Evolutionary conservation across 2,113 vertebrate genomes (phyloP), one percentile per base, ranked within the genome.

Genomic region (Typhlomys cinereus): DNA sequence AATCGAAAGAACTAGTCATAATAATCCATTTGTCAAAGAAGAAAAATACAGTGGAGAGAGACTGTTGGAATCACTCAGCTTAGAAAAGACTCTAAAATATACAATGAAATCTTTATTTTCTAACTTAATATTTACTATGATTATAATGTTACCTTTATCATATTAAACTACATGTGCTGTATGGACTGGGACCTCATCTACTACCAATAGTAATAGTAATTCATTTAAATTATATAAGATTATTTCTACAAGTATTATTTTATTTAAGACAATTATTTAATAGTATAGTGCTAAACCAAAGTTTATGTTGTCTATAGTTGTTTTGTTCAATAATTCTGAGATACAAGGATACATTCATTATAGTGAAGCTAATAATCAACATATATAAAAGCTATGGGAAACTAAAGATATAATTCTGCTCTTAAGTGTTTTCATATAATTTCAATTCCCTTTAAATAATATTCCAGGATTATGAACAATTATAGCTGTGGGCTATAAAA

Each of bases 371-470:
- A 90, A 93, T 82, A 87, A 85, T 70, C 50, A 81, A 64, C 31
- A 78, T 59, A 78, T 59, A 86, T 81, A 70, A 95, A 94, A 95
- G 64, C 34, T 73, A 94, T 12, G 3, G 29, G 90, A 95, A 90
- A 67, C 29, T 11, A 3, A 95, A 95, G 70, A 34, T 78, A 57
- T 84, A 93, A 95, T 78, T 95, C 79, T 94, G 61, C 10, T 95
- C n/a, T 93, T 91, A 91, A 96, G 64, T 93, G 41, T 88, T 95
- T 97, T 95, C 59, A 92, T 88, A 27, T 94, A 61, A 94, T 83
- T 95, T 91, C 23, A 90, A 44, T 71, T 78, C 46, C 18, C 34
- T 92, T 95, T 96, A 94, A 94, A 54, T 94, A 93, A 81, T 93
- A 89, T 80, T 81, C 39, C 67, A 90, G 66, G 50, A 95, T 85